Base-by-base conservation (phyloP, 2,888 invertebrate species). In the Thereva unica region DNA sequence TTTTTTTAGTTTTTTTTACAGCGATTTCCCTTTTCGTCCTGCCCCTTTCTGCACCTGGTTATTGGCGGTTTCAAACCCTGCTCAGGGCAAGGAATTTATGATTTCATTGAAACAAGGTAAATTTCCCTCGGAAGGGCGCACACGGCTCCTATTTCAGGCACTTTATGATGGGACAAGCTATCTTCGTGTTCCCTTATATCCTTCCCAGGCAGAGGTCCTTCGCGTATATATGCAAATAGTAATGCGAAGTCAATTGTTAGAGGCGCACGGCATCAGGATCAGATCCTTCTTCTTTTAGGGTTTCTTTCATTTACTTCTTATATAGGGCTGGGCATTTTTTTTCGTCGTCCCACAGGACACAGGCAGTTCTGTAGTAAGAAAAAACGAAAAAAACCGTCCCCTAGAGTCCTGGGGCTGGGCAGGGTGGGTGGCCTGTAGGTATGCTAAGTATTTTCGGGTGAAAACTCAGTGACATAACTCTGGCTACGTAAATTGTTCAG, bases 41-140 rank as follows among this genome's bases (percentile, higher is more conserved):
- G 5, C 4, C n/a, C 35, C 37, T 23, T 5, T 1, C 34, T 4
- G 3, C 7, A 10, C 9, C 34, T 10, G 4, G 38, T 10, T 4
- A 49, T 9, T 49, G 7, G 42, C 45, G n/a, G 10, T 40, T 38
- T 37, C 45, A 35, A 4, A 42, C 40, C 55, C n/a, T 64, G 41
- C 54, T 44, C 54, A 23, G 23, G 23, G 23, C 23, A 45, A 49
- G 56, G 53, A 65, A 65, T 65, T 65, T 65, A 65, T 65, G 56
- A 56, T 65, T 47, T 47, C 50, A 37, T 40, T 38, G 40, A 34
- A 7, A 37, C 34, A 40, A 45, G 40, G 40, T 47, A 35, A 10
- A 47, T 45, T 61, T 37, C 35, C 45, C 47, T 47, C 38, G 37
- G 23, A 23, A 47, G 37, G 44, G 59, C 47, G 59, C 47, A 45